Conservation (phyloP, 2,113 vertebrate genomes). For the Zootoca vivipara region DNA sequence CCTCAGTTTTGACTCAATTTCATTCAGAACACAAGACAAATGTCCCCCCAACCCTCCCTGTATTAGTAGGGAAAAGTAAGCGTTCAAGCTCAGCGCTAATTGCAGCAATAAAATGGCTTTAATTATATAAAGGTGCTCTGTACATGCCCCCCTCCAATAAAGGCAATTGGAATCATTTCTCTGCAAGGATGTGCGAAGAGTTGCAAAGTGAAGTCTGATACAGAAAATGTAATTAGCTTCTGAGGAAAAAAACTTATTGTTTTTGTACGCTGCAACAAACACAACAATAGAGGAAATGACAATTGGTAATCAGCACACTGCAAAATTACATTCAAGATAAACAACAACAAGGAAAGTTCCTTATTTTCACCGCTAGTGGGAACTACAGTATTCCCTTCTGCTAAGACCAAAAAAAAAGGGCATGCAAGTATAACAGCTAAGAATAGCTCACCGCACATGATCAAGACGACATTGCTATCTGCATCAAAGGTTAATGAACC, state of each 20-base stretch:
- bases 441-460: slow-evolving; percentile 62
- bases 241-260: slow-evolving; percentile 5
- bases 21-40: slow-evolving; percentile 49
- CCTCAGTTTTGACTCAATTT: slow-evolving; percentile 54
- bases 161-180: slow-evolving; percentile 38
- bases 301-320: slow-evolving; percentile 30
- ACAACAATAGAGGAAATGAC: slow-evolving; percentile 22
- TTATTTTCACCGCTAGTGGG: slow-evolving; percentile 73
- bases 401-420: slow-evolving; percentile 20
- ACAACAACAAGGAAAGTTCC: slow-evolving; percentile 24
- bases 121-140: slow-evolving; percentile 45
- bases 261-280: slow-evolving; percentile 40
- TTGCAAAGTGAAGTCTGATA: slow-evolving; percentile 40
- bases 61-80: slow-evolving; percentile 52
- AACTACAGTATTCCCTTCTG: slow-evolving; percentile 65
- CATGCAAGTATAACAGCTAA: slow-evolving; percentile 54
- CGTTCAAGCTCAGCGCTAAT: slow-evolving; percentile 54
- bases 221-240: slow-evolving; percentile 35
- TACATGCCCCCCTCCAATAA: slow-evolving; percentile 53
- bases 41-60: slow-evolving; percentile 19
- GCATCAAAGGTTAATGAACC: slow-evolving; percentile 71
- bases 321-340: slow-evolving; percentile 36
- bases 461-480: slow-evolving; percentile 64
- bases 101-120: slow-evolving; percentile 23
- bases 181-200: slow-evolving; percentile 36